Evolutionary conservation across 1,140 invertebrate species (phyloP), one percentile per base, ranked within the genome.

Genomic region (Steinernema khuongi): DNA sequence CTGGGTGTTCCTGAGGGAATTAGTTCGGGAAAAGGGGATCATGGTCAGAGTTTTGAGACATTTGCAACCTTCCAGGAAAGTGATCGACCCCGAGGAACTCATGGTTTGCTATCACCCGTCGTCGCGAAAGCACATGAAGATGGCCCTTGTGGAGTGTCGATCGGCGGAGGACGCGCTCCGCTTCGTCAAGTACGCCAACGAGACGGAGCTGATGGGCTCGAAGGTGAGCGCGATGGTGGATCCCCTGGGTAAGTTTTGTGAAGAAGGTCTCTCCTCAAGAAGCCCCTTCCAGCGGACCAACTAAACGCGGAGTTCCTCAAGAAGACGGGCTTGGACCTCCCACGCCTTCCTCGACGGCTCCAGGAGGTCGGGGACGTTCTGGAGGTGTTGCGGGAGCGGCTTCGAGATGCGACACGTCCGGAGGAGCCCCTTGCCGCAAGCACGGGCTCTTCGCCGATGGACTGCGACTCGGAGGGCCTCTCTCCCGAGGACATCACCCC

Each of bases 121-220:
- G 11, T 73, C 33, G 0, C 68, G 73, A 0, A 74, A 69, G 17
- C 78, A 79, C 66, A 44, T 79, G 70, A 70, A 71, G 71, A 79
- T 79, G 77, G 78, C 71, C 18, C 32, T 77, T 32, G 71, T 79
- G 11, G 66, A 78, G 22, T 79, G 50, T 73, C 41, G 68, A 72
- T 74, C 30, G 32, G 22, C 43, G 31, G 30, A 36, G 26, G 70
- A 72, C 14, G 73, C 78, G 32, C 26, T 50, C n/a, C 70, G 11
- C 19, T 74, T 73, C 28, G 19, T 31, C 31, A 33, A 68, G 19
- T 68, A 60, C 32, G 67, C 60, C 19, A 60, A 77, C 31, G 32
- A 33, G n/a, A 67, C 73, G 44, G 41, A 31, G 31, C 19, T 77
- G 1, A 71, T 77, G 41, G 75, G 74, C 0, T 67, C 50, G 19